Conservation (phyloP, 2,888 invertebrate species). For the Bellardia pandia region DNA sequence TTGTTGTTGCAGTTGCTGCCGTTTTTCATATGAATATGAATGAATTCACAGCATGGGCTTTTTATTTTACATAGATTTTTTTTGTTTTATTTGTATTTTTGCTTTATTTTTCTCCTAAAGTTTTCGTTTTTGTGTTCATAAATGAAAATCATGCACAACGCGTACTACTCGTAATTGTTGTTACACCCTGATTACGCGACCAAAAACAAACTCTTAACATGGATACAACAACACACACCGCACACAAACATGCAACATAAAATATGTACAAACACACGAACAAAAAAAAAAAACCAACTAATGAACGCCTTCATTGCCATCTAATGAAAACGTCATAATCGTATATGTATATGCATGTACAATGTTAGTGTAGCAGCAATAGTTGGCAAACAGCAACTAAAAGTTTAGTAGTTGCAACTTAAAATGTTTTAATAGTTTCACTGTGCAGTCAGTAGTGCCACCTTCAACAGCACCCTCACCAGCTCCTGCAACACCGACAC, state of each 20-base stretch:
- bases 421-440: conserved; percentile 51
- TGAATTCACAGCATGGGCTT: conserved; percentile 62
- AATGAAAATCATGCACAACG: conserved; percentile 78
- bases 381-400: conserved; percentile 17
- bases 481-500: conserved; percentile 28
- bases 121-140: conserved; percentile 45
- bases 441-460: conserved; percentile 28
- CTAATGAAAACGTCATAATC: conserved; percentile 64
- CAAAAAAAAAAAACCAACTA: conserved; percentile 49
- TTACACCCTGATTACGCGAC: conserved; percentile 83
- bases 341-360: neutral
- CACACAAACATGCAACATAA: conserved; percentile 7
- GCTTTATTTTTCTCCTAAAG: neutral
- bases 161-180: conserved; percentile 82
- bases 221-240: conserved; percentile 19
- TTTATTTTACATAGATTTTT: neutral
- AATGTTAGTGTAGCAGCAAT: neutral
- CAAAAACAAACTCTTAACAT: conserved; percentile 69
- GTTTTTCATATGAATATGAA: conserved; percentile 54
- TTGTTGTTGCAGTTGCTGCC: conserved; percentile 27
- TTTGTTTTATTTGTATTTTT: neutral
- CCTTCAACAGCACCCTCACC: conserved; percentile 1
- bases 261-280: neutral
- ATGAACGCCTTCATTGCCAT: conserved; percentile 66
- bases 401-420: conserved; percentile 55